Evolutionary conservation across 2,113 vertebrate genomes (phyloP).

Genomic region (Albula goreensis): DNA sequence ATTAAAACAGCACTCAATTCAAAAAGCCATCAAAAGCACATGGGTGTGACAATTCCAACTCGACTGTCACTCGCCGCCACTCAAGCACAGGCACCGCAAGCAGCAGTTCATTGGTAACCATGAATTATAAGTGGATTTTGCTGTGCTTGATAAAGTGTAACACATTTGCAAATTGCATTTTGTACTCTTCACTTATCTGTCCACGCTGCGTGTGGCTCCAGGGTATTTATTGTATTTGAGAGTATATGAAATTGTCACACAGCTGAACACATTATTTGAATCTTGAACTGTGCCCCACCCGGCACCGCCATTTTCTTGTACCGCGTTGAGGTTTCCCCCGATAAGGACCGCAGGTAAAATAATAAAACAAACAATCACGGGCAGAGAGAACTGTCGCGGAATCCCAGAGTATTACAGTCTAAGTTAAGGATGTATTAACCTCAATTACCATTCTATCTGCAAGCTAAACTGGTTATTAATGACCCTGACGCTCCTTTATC

Average conservation of each 20-base stretch:
- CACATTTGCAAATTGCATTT: neutral
- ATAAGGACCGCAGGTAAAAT: neutral
- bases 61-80: neutral
- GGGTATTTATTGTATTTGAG: neutral
- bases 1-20: neutral
- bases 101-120: neutral
- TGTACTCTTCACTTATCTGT: neutral
- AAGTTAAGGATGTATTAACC: conserved; percentile 23
- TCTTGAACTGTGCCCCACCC: no score
- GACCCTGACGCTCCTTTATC: conserved; percentile 15
- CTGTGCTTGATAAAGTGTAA: neutral
- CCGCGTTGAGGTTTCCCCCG: neutral
- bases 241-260: neutral
- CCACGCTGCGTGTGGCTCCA: neutral
- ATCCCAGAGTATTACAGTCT: neutral
- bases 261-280: no score
- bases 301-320: no score
- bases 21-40: neutral
- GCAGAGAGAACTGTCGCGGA: neutral
- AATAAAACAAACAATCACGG: neutral
- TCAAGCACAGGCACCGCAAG: neutral
- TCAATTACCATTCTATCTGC: conserved; percentile 21
- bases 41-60: neutral
- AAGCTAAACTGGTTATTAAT: conserved; percentile 21
- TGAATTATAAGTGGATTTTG: neutral